These are phyloP conservation scores for Perizoma flavofasciatum DNA, from an alignment of 2,888 invertebrate species.

Conservation along the genomic window DNA sequence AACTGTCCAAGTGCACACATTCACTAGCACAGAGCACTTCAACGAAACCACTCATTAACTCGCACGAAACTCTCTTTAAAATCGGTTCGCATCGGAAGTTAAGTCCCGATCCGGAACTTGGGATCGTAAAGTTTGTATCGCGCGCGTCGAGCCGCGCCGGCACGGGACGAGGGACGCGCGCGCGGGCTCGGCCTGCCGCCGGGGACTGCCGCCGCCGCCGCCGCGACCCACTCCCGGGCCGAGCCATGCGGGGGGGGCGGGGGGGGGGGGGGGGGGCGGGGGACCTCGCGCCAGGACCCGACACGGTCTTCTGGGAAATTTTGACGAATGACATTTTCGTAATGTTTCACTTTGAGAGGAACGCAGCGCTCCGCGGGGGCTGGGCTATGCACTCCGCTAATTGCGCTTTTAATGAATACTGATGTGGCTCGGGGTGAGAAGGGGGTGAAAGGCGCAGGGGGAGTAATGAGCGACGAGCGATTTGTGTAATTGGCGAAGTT, in stretches of 20 bases:
- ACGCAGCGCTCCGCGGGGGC: constrained; percentile 42
- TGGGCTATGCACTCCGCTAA: constrained; percentile 67
- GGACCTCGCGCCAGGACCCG: constrained; percentile 30
- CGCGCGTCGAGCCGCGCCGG: constrained; percentile 4
- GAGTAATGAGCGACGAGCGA: constrained; percentile 48
- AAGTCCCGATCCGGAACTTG: constrained; percentile 10
- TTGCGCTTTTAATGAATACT: constrained; percentile 71
- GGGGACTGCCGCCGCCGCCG: constrained; percentile 2
- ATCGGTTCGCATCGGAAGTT: constrained; percentile 1
- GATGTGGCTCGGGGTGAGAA: constrained; percentile 42
- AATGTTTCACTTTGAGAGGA: constrained; percentile 62
- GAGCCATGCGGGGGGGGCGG: constrained; percentile 3
- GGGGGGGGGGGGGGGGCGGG: constrained; percentile 14
- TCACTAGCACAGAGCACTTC: constrained; percentile 7
- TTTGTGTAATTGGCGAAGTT: constrained; percentile 59
- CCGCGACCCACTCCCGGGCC: constrained; percentile 10
- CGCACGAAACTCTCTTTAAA: constrained; percentile 2
- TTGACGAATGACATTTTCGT: constrained; percentile 74
- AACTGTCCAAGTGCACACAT: constrained; percentile 3
- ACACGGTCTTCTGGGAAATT: constrained; percentile 68
- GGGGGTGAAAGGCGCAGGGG: constrained; percentile 13
- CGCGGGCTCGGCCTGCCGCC: constrained; percentile 4
- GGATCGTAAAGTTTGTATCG: constrained; percentile 24
- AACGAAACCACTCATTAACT: constrained; percentile 12
- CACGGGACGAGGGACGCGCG: constrained; percentile 15